Evolutionary conservation across 2,797 vertebrate genomes (phyloP), one percentile per base, ranked within the genome.

Genomic region (Serranus cabrilla): DNA sequence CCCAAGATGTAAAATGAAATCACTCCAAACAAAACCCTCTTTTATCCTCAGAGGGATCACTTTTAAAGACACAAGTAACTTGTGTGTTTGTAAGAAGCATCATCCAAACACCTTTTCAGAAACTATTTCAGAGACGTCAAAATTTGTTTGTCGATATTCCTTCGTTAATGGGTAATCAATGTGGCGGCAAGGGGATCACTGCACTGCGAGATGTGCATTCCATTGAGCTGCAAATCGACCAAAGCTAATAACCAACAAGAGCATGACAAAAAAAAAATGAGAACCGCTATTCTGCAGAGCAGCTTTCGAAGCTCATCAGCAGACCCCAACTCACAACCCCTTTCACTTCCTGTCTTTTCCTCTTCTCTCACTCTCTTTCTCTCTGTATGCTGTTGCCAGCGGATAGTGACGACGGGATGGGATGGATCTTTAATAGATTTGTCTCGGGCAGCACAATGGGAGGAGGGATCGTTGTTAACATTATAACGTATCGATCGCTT

Each of bases 401-500:
- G 67, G 81, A 89, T 71, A 76, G 86, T 74, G 86, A 84, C 52
- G 87, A 90, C 70, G 67, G 88, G 78, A 89, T 71, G 81, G 80
- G 81, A 90, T 85, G 77, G 82, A 85, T 91, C 84, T 93, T 90
- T 94, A 93, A 93, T 92, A 92, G 80, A 91, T 93, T 92, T 93
- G 84, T 93, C 89, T 89, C 77, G 21, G 83, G 83, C 84, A 88
- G 87, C 84, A 93, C 91, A 92, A 93, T 86, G 86, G 92, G 91
- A 91, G 86, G 80, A 85, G 83, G 78, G 75, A 92, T 92, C 82
- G 88, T 90, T 92, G 89, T 93, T 94, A 94, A 94, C 94, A 93
- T 95, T 93, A 94, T 94, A 93, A 95, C 78, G 71, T 92, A 96
- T 96, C 66, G 93, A 95, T 95, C 82, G 81, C 63, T 89, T 92